Evolutionary conservation across 2,888 invertebrate genomes (phyloP), one percentile per base, ranked within the genome.

Genomic region (Eilema griseolum): DNA sequence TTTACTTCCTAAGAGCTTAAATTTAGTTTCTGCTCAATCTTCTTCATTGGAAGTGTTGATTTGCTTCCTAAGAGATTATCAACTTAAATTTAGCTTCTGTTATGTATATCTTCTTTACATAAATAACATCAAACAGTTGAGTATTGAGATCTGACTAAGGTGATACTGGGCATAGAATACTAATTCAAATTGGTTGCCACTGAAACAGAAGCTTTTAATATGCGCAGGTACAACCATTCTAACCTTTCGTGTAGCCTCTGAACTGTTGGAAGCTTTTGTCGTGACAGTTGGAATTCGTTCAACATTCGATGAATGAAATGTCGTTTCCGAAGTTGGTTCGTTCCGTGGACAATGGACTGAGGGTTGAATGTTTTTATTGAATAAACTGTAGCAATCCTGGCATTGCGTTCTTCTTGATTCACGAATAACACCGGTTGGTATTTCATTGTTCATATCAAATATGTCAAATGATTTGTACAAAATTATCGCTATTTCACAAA

Each of bases 301-400:
- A 24, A 52, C 31, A 52, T 31, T 46, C 24, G 33, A 52, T 61
- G 31, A 67, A 69, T 73, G 64, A 70, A 68, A 46, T 56, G 60
- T 62, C 63, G 24, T 56, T 63, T 46, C 41, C 20, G n/a, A 68
- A 63, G 31, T 26, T 31, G 61, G 65, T 64, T 70, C 56, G 24
- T 59, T 61, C 31, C 26, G 12, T 28, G 56, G 16, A 70, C 71
- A 76, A 73, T 69, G 31, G 52, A 14, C 20, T 24, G 11, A 64
- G 41, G 66, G 68, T 64, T 31, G 23, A 70, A 61, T 60, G 56
- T 60, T 52, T 64, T 60, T 28, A 59, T 46, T 10, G 12, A 66
- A 41, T 46, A 11, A 56, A 37, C 52, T 33, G 37, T 52, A n/a
- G 33, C 24, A 61, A 37, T 56, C 26, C 37, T 26, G 26, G 28